phyloP scores from a whole-genome alignment of 2,113 vertebrate genomes.

The Cephalopholis sonnerati region DNA sequence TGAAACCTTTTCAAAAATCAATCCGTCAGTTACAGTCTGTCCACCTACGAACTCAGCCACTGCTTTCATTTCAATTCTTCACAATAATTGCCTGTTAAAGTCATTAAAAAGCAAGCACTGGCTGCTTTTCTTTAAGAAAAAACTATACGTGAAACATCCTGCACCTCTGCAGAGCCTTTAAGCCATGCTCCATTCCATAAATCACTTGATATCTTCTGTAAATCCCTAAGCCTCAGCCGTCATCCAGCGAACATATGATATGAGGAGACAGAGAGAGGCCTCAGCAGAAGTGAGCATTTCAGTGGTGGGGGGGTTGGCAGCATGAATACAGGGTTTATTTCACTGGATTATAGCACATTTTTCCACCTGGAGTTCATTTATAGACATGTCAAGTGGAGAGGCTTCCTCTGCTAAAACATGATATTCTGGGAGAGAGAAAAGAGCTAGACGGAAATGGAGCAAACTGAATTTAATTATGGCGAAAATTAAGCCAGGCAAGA shows the following conservation, averaged over 20 bases:
- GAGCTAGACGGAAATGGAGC: constrained; percentile 13
- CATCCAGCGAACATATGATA: constrained; percentile 34
- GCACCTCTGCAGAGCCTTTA: not conserved
- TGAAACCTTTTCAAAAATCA: constrained; percentile 3
- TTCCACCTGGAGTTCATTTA: constrained; percentile 63
- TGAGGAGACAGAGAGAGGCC: constrained; percentile 20
- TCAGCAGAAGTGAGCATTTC: not conserved
- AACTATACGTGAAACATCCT: not conserved
- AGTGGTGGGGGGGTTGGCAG: not conserved
- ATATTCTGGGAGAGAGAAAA: not conserved
- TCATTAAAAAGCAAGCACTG: not conserved
- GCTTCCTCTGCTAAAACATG: constrained; percentile 26
- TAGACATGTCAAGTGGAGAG: constrained; percentile 21
- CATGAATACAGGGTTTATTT: constrained; percentile 28
- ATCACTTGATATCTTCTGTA: constrained; percentile 38
- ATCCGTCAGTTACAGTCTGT: not conserved
- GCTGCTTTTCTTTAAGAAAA: not conserved
- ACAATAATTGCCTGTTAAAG: constrained; percentile 27
- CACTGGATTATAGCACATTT: constrained; percentile 41
- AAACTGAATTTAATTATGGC: constrained; percentile 18
- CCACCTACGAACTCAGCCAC: not conserved
- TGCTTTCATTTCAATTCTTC: not conserved
- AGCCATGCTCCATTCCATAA: constrained; percentile 26
- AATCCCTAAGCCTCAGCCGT: constrained; percentile 41
- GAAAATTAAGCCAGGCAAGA: constrained; percentile 29